Percentiles rank a stretch among this genome's conserved stretches.
Conservation (phyloP, 2,113 vertebrate genomes). For the Sialia sialis region DNA sequence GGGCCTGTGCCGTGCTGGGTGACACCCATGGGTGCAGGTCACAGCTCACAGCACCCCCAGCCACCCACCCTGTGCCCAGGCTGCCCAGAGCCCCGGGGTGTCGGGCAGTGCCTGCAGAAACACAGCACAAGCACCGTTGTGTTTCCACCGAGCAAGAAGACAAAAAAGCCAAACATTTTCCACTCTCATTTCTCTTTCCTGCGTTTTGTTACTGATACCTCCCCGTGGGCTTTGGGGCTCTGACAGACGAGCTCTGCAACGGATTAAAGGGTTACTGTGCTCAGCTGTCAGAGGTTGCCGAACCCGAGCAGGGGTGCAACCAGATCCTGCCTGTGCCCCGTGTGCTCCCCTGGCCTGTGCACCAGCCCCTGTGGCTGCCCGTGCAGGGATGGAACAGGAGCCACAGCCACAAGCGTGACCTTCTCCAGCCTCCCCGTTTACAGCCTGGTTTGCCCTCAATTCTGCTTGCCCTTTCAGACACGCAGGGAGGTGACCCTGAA, state of each 20-base stretch:
- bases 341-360: neutral
- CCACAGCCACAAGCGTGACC: neutral
- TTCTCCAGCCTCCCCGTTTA: neutral
- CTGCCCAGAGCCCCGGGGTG: neutral
- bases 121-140: constrained; percentile 8
- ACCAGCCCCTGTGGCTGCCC: neutral
- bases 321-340: neutral
- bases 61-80: accelerated
- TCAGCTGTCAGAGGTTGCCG: constrained; percentile 59
- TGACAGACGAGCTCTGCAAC: constrained; percentile 62
- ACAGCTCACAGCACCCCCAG: neutral
- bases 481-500: neutral
- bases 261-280: constrained; percentile 66
- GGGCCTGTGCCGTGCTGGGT: neutral
- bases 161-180: constrained; percentile 63
- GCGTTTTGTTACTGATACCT: constrained; percentile 57
- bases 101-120: neutral
- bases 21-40: neutral
- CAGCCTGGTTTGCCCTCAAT: accelerated
- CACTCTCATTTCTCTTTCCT: constrained; percentile 63
- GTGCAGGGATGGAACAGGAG: neutral
- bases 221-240: constrained; percentile 49
- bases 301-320: constrained; percentile 13
- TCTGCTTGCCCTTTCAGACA: neutral
- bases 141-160: constrained; percentile 9